A percentile compares a stretch with the other conserved stretches of the same genome.
phyloP scores from a whole-genome alignment of 2,888 invertebrate species.

The Ecdyonurus torrentis region DNA sequence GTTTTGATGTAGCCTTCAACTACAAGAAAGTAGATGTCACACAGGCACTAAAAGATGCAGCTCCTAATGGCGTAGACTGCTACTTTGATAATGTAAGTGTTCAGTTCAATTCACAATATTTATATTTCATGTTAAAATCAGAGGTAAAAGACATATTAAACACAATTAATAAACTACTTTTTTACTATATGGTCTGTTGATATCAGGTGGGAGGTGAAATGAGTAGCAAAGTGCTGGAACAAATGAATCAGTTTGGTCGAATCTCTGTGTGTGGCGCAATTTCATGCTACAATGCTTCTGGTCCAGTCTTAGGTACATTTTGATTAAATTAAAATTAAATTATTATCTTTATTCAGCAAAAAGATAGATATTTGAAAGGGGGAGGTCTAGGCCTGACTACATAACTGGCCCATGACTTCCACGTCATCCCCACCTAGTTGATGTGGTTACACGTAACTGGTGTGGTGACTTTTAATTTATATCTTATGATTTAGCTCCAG shows the following conservation, averaged over 20 bases:
- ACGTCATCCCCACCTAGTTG: too few relatives aligned
- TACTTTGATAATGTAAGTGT: constrained; percentile 58
- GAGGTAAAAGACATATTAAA: too few relatives aligned
- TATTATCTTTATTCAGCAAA: too few relatives aligned
- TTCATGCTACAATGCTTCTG: constrained; percentile 35
- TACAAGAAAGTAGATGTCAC: constrained; percentile 44
- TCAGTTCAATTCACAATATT: not conserved
- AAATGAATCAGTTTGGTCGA: constrained; percentile 43
- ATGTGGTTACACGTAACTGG: too few relatives aligned
- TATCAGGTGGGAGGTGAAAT: constrained; percentile 47
- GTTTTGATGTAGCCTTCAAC: constrained; percentile 51
- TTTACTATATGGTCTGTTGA: constrained; percentile 4
- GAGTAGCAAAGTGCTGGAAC: constrained; percentile 36
- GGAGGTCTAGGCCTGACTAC: too few relatives aligned
- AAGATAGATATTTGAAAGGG: too few relatives aligned
- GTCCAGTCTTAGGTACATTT: not conserved
- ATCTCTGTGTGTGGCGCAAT: constrained; percentile 50
- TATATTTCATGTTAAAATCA: too few relatives aligned
- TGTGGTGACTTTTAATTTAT: too few relatives aligned
- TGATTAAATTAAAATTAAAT: too few relatives aligned
- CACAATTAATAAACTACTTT: not conserved
- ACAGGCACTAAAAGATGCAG: constrained; percentile 36
- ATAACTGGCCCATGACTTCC: too few relatives aligned
- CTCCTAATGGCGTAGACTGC: constrained; percentile 55
- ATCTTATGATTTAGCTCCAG: constrained; percentile 26